Conservation (phyloP, 2,797 vertebrate species). For the Pterois miles region DNA sequence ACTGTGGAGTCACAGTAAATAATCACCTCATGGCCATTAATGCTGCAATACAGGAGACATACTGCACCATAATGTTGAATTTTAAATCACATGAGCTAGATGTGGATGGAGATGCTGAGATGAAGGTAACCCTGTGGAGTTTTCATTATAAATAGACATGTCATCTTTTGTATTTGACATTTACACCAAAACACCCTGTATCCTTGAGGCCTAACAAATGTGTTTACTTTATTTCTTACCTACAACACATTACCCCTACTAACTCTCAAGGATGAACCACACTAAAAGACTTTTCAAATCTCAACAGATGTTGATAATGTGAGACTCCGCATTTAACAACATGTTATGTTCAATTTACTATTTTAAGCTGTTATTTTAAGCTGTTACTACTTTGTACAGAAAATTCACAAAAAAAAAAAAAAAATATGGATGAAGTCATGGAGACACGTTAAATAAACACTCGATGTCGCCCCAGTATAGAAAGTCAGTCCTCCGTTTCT, state of each 20-base stretch:
- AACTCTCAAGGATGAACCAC: too few relatives aligned
- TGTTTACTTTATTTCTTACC: not conserved
- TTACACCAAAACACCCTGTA: not conserved
- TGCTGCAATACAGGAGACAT: not conserved
- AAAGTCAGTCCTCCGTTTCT: too few relatives aligned
- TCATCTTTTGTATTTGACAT: not conserved
- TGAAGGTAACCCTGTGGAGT: not conserved
- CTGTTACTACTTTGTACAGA: too few relatives aligned
- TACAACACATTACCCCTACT: not conserved
- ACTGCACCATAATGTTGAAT: not conserved
- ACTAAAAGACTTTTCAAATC: too few relatives aligned
- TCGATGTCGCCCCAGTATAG: fast-evolving
- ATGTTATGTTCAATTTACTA: too few relatives aligned
- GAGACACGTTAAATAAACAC: too few relatives aligned
- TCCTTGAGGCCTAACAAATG: not conserved
- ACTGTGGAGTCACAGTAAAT: not conserved
- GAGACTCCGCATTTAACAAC: too few relatives aligned
- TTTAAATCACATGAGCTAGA: not conserved
- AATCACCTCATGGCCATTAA: not conserved
- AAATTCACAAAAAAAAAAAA: too few relatives aligned
- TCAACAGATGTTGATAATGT: too few relatives aligned
- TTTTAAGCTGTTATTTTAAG: too few relatives aligned
- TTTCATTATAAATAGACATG: not conserved
- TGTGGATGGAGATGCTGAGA: not conserved
- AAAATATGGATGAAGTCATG: too few relatives aligned